Conservation (phyloP, 1,140 invertebrate genomes). For the Pectinophora gossypiella region DNA sequence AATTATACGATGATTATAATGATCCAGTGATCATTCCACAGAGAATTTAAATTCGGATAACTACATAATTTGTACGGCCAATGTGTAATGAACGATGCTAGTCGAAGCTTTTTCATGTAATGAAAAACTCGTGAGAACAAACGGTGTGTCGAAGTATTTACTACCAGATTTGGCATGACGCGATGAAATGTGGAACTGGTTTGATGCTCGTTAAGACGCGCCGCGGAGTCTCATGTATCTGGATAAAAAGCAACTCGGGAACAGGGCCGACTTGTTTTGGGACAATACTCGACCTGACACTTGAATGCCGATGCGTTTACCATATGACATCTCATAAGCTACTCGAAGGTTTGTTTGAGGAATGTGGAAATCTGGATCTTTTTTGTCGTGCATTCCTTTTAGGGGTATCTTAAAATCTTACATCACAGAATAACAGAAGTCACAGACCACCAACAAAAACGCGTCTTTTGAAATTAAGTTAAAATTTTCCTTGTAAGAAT, state of each 20-base stretch:
- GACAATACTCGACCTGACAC: conserved; percentile 62
- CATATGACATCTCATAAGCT: conserved; percentile 35
- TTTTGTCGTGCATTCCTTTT: neutral
- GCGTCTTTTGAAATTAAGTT: neutral
- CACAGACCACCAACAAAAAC: too few relatives aligned
- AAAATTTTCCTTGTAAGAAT: neutral
- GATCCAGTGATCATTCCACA: conserved; percentile 10
- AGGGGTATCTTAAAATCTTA: neutral
- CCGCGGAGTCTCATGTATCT: conserved; percentile 63
- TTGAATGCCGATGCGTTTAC: conserved; percentile 61
- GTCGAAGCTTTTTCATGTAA: conserved; percentile 12
- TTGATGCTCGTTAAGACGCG: conserved; percentile 65
- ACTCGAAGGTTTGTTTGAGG: conserved; percentile 12
- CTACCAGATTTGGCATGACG: conserved; percentile 65
- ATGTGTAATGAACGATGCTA: too few relatives aligned
- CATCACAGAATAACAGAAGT: neutral
- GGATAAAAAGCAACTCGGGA: conserved; percentile 59
- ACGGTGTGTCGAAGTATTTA: conserved; percentile 52
- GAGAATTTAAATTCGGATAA: conserved; percentile 22
- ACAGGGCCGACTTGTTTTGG: conserved; percentile 53
- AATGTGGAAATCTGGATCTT: conserved; percentile 3
- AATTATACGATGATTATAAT: conserved; percentile 35
- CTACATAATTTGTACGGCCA: too few relatives aligned
- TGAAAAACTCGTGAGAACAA: conserved; percentile 44
- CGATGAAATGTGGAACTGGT: conserved; percentile 64